Percentiles rank a stretch among this genome's conserved stretches.
Evolutionary conservation across 2,113 vertebrate species (phyloP).

Genomic region (Bostrychus sinensis): DNA sequence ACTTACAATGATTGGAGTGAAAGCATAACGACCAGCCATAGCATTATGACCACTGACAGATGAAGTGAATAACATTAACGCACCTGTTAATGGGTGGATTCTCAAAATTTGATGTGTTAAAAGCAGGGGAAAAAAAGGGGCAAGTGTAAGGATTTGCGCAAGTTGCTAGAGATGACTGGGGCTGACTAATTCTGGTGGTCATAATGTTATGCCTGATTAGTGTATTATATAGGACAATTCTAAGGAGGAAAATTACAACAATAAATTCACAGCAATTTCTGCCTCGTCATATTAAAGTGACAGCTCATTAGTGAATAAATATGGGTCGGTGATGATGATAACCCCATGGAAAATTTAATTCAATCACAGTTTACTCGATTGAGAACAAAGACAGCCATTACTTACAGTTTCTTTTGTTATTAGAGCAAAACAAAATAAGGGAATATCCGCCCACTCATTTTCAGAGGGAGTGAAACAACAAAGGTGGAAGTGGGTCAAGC

Average conservation of each 20-base stretch:
- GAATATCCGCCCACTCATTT: constrained; percentile 27
- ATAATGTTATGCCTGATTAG: too few species aligned
- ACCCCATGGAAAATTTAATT: constrained; percentile 28
- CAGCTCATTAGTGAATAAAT: constrained; percentile 32
- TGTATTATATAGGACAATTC: neutral
- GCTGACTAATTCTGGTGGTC: too few species aligned
- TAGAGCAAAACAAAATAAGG: constrained; percentile 16
- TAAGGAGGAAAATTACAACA: neutral
- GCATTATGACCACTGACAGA: neutral
- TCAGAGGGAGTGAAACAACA: constrained; percentile 6
- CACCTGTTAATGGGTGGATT: neutral
- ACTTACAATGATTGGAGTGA: neutral
- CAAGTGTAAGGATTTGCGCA: too few species aligned
- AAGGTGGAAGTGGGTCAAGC: constrained; percentile 36
- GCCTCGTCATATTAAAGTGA: constrained; percentile 21
- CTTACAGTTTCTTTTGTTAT: constrained; percentile 26
- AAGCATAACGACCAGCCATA: too few species aligned
- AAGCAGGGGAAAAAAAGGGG: neutral
- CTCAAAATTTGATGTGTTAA: too few species aligned
- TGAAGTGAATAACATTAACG: neutral
- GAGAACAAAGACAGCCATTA: constrained; percentile 21
- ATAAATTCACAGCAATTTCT: constrained; percentile 9
- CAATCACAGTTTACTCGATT: constrained; percentile 36
- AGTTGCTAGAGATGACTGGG: too few species aligned
- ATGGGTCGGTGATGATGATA: constrained; percentile 33